These are phyloP conservation scores for Ennomos quercinarius DNA, from an alignment of 2,888 invertebrate species.

Conservation along the genomic window DNA sequence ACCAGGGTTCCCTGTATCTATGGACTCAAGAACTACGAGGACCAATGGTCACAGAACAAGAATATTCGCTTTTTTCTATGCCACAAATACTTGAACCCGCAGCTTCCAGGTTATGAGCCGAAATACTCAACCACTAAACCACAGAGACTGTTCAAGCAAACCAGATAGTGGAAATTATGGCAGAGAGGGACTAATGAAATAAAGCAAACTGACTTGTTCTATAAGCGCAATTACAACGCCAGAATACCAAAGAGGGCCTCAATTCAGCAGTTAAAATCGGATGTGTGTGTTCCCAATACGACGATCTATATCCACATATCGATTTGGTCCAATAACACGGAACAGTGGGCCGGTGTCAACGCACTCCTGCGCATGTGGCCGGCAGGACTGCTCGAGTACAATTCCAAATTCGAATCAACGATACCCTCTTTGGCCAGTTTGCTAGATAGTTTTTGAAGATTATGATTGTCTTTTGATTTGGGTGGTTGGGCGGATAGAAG, in stretches of 20 bases:
- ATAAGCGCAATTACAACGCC: constrained; percentile 16
- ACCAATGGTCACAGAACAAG: too few relatives aligned
- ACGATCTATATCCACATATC: constrained; percentile 60
- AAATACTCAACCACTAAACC: too few relatives aligned
- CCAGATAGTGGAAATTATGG: too few relatives aligned
- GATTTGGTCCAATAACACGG: constrained; percentile 77
- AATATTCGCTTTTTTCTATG: too few relatives aligned
- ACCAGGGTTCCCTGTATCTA: too few relatives aligned
- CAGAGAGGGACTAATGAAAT: too few relatives aligned
- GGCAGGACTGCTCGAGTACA: constrained; percentile 28
- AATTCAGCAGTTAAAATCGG: constrained; percentile 43
- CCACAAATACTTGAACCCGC: too few relatives aligned
- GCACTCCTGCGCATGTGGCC: constrained; percentile 50
- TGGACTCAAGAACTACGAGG: too few relatives aligned
- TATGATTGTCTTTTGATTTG: too few relatives aligned
- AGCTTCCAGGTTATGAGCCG: too few relatives aligned
- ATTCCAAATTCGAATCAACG: constrained; percentile 23
- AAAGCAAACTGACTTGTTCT: constrained; percentile 6
- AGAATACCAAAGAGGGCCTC: constrained; percentile 33
- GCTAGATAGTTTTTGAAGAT: background rate
- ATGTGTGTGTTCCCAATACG: constrained; percentile 51
- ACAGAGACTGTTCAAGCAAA: too few relatives aligned
- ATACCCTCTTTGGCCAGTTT: constrained; percentile 16
- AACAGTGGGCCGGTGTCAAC: constrained; percentile 69
- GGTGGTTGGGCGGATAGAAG: too few relatives aligned